phyloP scores from a whole-genome alignment of 1,140 invertebrate species.

The Rhopalosiphum padi region DNA sequence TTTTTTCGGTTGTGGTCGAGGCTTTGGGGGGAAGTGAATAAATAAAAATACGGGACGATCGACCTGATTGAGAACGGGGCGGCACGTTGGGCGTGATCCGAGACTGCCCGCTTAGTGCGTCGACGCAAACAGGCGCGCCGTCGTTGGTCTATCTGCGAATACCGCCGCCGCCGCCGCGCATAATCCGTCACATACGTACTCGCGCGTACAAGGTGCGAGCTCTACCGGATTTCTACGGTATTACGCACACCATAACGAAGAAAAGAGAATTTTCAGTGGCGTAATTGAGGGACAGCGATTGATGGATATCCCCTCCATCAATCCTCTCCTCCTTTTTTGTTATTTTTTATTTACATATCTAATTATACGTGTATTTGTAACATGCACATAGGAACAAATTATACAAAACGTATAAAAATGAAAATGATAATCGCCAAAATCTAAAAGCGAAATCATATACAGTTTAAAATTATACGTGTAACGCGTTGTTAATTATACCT shows the following conservation, averaged over 20 bases:
- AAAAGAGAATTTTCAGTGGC: neutral
- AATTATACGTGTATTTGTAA: neutral
- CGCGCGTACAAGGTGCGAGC: neutral
- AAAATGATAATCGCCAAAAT: too few relatives aligned
- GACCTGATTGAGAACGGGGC: neutral
- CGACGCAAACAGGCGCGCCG: neutral
- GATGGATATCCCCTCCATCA: neutral
- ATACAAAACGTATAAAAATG: too few relatives aligned
- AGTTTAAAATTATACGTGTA: too few relatives aligned
- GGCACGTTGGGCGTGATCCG: neutral
- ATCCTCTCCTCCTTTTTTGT: neutral
- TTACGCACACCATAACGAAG: neutral
- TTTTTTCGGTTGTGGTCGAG: too few relatives aligned
- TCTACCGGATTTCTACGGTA: neutral
- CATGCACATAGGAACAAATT: too few relatives aligned
- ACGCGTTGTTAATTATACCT: too few relatives aligned
- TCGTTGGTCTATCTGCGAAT: neutral
- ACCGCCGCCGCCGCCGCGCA: neutral
- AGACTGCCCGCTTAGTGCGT: neutral
- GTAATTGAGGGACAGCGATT: neutral
- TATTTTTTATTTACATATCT: neutral
- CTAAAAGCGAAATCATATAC: too few relatives aligned
- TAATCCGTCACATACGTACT: neutral
- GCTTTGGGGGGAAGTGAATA: neutral
- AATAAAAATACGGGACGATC: neutral